Evolutionary conservation across 2,113 vertebrate genomes (phyloP), one percentile per base, ranked within the genome.

Genomic region (Chionodraco myersi): DNA sequence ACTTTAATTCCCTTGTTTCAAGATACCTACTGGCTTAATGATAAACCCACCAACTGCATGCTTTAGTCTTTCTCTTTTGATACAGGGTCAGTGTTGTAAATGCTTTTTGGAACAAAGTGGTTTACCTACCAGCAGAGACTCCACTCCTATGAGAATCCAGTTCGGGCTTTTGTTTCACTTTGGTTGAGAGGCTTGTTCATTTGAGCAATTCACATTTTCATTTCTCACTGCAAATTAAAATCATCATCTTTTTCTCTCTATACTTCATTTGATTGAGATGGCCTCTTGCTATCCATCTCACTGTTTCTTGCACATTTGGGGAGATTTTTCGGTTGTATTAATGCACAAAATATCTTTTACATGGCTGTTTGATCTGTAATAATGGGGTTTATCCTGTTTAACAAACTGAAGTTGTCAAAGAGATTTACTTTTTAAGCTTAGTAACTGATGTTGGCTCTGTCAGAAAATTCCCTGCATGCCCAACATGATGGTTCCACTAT

Each of bases 151-250:
- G 10, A n/a, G 0, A 75, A 48, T 93, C 90, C 89, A 88, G 9
- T 77, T 79, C 90, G 72, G 49, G 67, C 82, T 92, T 92, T 92
- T 23, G 2, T 12, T 79, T 64, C 23, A 23, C 70, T 70, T 14
- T 11, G 61, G 30, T 69, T 15, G 71, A 69, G 44, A 69, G 18
- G 23, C 47, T 76, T 45, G 47, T 69, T 48, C 26, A 18, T 76
- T 67, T 79, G 59, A 18, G 47, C 14, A 56, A 72, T 75, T 77
- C 34, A 53, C 57, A 59, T 68, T 84, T 66, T 69, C 49, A 76
- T 80, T 51, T 34, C 52, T 63, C 61, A 60, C 63, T 65, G 21
- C 21, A 72, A 63, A 58, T 63, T 65, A 44, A 10, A 45, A 48
- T 89, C 2, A 44, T 81, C 67, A 45, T 66, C 47, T 60, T 66